These are phyloP conservation scores for Grammomys surdaster DNA, from an alignment of 2,113 vertebrate genomes.

Conservation along the genomic window DNA sequence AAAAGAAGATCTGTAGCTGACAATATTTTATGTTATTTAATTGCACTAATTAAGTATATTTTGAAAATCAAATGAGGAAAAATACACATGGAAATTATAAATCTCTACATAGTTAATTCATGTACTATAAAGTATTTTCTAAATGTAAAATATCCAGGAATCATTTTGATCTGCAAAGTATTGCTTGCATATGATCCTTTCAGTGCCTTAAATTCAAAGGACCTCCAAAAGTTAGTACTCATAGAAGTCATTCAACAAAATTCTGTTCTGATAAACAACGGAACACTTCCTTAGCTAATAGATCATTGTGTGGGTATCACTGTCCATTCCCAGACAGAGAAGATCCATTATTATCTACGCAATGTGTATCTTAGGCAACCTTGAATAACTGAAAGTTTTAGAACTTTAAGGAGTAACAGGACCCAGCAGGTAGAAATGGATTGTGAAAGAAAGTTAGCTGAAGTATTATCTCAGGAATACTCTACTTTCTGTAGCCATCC, in stretches of 20 bases:
- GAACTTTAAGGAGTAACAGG: background rate
- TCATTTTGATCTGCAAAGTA: background rate
- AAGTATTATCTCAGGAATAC: background rate
- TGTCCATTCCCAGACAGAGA: background rate
- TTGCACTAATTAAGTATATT: conserved; percentile 39
- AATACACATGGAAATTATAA: background rate
- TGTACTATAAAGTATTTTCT: background rate
- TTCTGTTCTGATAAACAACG: background rate
- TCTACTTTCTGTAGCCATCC: background rate
- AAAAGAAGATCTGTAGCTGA: background rate
- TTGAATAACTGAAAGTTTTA: background rate
- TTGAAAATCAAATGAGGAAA: conserved; percentile 54
- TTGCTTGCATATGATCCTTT: background rate
- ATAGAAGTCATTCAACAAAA: conserved; percentile 23
- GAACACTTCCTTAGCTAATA: background rate
- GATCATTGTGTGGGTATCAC: background rate
- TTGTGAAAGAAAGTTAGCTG: background rate
- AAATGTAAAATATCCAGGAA: conserved; percentile 7
- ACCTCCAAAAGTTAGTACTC: conserved; percentile 22
- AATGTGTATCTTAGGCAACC: background rate
- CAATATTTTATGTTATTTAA: background rate
- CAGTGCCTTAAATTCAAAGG: conserved; percentile 18
- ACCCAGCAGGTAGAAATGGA: background rate
- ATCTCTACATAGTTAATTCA: conserved; percentile 19
- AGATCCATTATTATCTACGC: background rate